Conservation (phyloP, 2,797 vertebrate species). For the Sorex maritimensis region DNA sequence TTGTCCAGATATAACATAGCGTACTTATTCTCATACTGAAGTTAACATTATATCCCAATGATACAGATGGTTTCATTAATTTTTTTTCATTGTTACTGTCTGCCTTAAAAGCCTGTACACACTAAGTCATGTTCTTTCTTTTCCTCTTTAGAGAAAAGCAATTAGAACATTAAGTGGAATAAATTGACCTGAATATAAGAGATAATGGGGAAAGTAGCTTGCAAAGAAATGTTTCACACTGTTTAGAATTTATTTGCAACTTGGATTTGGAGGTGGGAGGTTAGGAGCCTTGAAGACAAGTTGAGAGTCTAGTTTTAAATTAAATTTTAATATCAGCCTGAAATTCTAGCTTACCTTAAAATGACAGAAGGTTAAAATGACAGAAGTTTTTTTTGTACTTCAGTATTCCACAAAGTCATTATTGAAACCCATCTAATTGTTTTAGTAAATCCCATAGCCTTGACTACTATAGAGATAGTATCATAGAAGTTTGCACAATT, state of each 20-base stretch:
- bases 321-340: constrained; percentile 55
- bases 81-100: constrained; percentile 37
- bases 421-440: constrained; percentile 29
- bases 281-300: constrained; percentile 48
- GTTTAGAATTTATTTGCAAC: constrained; percentile 63
- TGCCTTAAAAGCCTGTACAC: constrained; percentile 4
- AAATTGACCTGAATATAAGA: constrained; percentile 65
- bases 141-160: constrained; percentile 69
- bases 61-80: constrained; percentile 36
- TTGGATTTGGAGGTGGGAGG: constrained; percentile 10
- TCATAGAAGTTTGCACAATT: constrained; percentile 39
- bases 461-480: neutral
- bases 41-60: neutral
- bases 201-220: constrained; percentile 71
- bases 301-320: constrained; percentile 65
- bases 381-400: constrained; percentile 55
- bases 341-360: constrained; percentile 65
- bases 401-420: constrained; percentile 40
- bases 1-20: neutral
- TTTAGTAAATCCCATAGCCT: constrained; percentile 17
- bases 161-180: constrained; percentile 69
- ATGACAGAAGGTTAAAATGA: constrained; percentile 42
- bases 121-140: constrained; percentile 44
- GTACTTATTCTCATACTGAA: neutral
- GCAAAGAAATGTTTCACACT: constrained; percentile 39